Conservation (phyloP, 2,113 vertebrate genomes). For the Ageneiosus marmoratus region DNA sequence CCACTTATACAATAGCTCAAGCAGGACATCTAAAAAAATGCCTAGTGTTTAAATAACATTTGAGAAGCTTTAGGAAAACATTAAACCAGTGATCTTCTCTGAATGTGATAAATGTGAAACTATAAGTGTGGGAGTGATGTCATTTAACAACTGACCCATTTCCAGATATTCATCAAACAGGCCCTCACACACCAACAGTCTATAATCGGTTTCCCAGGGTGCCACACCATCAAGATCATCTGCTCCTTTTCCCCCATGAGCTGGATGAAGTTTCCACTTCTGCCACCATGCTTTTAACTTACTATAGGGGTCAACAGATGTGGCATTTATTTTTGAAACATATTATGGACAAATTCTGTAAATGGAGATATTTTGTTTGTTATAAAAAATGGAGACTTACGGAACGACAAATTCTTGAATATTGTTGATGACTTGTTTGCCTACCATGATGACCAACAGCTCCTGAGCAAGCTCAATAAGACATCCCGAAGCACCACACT, state of each 20-base stretch:
- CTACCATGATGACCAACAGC: conserved; percentile 81
- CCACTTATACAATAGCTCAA: not conserved
- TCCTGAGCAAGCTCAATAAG: conserved; percentile 78
- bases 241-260: conserved; percentile 52
- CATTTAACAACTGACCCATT: conserved; percentile 67
- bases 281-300: conserved; percentile 76
- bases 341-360: not conserved
- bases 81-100: too few species aligned
- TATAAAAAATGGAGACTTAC: conserved; percentile 57
- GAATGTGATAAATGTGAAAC: not conserved
- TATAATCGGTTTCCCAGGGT: conserved; percentile 74
- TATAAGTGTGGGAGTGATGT: not conserved
- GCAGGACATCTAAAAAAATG: not conserved
- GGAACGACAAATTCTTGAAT: conserved; percentile 76
- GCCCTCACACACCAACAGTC: conserved; percentile 72
- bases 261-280: conserved; percentile 60
- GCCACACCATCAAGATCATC: not conserved
- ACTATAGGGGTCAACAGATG: conserved; percentile 53
- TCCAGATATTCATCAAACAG: conserved; percentile 80
- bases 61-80: not conserved
- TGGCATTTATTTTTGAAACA: not conserved
- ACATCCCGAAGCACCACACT: conserved; percentile 77
- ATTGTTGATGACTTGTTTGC: conserved; percentile 79
- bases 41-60: not conserved
- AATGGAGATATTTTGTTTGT: not conserved